A percentile compares a stretch with the other conserved stretches of the same genome.
Conservation (phyloP, 2,113 vertebrate species). For the Chiloscyllium plagiosum region DNA sequence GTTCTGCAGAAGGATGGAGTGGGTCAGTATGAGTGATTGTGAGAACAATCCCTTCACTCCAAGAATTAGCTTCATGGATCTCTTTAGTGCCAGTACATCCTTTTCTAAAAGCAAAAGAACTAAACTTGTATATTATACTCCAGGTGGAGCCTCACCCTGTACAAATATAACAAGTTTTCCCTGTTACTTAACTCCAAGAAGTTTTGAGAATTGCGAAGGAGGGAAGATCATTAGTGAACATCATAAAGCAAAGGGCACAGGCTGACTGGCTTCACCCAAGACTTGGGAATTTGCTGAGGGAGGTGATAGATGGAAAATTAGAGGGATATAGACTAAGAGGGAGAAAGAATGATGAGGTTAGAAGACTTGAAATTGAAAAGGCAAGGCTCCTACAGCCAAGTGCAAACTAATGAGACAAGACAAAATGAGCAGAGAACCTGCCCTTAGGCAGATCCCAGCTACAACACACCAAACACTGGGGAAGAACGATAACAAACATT, state of each 20-base stretch:
- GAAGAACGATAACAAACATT: too few species aligned
- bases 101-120: too few species aligned
- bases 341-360: not conserved
- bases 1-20: not conserved
- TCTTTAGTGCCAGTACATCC: too few species aligned
- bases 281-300: too few species aligned
- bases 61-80: too few species aligned
- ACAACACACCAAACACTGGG: not conserved
- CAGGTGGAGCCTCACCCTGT: too few species aligned
- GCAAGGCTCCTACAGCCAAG: not conserved
- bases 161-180: too few species aligned
- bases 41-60: too few species aligned
- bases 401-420: not conserved
- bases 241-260: not conserved
- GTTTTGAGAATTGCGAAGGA: not conserved
- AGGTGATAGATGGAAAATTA: not conserved
- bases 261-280: not conserved
- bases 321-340: not conserved
- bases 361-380: not conserved
- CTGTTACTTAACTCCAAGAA: too few species aligned
- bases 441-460: not conserved
- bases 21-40: not conserved
- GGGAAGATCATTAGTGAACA: not conserved
- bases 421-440: not conserved
- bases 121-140: too few species aligned